phyloP scores from a whole-genome alignment of 2,113 vertebrate genomes.

The Pterophyllum scalare region DNA sequence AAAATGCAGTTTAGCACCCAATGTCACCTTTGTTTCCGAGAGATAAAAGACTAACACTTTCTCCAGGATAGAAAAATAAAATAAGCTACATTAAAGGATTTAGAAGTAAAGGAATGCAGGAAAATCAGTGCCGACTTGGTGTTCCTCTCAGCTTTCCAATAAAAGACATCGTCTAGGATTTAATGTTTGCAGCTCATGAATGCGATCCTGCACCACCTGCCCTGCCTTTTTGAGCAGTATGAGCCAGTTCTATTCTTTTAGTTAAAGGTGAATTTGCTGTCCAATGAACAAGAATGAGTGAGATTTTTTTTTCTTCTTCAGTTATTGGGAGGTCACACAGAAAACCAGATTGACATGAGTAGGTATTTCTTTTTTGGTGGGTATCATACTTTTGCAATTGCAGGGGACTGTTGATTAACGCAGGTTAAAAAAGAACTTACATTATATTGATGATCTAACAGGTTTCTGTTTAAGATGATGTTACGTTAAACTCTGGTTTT shows the following conservation, averaged over 20 bases:
- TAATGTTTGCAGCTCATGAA: constrained; percentile 16
- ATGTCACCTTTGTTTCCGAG: constrained; percentile 9
- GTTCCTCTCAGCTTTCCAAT: background rate
- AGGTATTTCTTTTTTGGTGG: background rate
- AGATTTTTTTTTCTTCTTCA: background rate
- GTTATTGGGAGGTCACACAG: background rate
- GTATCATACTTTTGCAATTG: background rate
- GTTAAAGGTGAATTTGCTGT: constrained; percentile 5
- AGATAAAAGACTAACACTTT: background rate
- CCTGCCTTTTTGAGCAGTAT: constrained; percentile 31
- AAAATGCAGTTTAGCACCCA: background rate
- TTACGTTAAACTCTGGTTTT: background rate
- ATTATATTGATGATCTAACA: background rate
- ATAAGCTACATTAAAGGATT: background rate
- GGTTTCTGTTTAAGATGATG: background rate
- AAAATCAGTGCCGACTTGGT: background rate
- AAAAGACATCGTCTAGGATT: constrained; percentile 10
- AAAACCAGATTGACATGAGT: background rate
- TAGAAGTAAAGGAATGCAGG: background rate
- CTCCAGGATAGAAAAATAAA: background rate
- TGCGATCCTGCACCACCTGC: constrained; percentile 26
- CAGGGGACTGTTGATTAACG: background rate
- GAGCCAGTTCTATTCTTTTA: constrained; percentile 15
- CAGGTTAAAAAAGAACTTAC: background rate
- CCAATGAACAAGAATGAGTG: background rate